These are phyloP conservation scores for Boloria selene DNA, from an alignment of 2,888 invertebrate species.

Conservation along the genomic window DNA sequence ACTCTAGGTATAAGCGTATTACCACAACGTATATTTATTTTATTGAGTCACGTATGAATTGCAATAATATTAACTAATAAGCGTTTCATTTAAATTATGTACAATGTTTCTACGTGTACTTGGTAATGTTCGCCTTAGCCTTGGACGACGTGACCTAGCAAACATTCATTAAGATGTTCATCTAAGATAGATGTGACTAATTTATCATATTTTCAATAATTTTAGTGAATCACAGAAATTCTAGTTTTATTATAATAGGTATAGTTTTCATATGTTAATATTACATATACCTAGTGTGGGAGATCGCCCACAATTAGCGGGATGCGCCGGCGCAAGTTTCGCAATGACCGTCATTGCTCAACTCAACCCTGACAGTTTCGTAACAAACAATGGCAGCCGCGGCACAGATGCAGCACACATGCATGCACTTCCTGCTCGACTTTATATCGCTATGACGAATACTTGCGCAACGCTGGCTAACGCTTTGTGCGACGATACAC, in stretches of 20 bases:
- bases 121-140: conserved; percentile 24
- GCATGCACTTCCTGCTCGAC: conserved; percentile 80
- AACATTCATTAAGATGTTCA: neutral
- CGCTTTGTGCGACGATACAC: conserved; percentile 61
- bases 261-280: neutral
- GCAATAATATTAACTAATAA: conserved; percentile 68
- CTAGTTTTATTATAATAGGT: neutral
- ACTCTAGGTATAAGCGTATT: conserved; percentile 24
- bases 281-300: conserved; percentile 43
- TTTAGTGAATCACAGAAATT: too few species aligned
- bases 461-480: conserved; percentile 72
- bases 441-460: conserved; percentile 67
- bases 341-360: conserved; percentile 73
- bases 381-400: conserved; percentile 75
- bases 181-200: neutral
- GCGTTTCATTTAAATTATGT: conserved; percentile 32
- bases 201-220: too few species aligned
- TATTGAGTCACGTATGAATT: conserved; percentile 71
- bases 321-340: conserved; percentile 69
- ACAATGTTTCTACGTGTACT: conserved; percentile 19
- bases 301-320: conserved; percentile 76
- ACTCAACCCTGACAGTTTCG: conserved; percentile 81
- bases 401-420: conserved; percentile 78
- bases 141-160: conserved; percentile 15
- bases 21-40: conserved; percentile 20